Base-by-base conservation (phyloP, 30 jellyfish, hydroid and myxozoan genomes). In the Clytia hemisphaerica region DNA sequence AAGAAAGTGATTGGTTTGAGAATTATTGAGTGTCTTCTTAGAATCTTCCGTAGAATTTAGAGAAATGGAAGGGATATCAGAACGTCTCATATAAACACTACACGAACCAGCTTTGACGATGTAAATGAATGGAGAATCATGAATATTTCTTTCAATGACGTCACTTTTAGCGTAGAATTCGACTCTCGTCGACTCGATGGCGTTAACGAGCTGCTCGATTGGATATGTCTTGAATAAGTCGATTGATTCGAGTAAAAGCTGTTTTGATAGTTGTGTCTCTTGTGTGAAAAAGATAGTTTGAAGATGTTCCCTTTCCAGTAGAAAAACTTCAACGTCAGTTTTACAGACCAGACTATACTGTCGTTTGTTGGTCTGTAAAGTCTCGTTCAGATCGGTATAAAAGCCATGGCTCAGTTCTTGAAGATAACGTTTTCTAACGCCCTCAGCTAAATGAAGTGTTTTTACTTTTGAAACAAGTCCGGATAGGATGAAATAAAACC, bases 331-430 rank as follows among this genome's bases (percentile, higher is more conserved):
- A 15, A 67, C 83, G 21, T 27, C 31, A 4, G 78, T 35, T 35
- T 78, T 78, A 45, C 82, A 75, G 58, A 78, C 71, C 63, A 78
- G 82, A 75, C 92, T 78, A 72, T 64, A 67, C 30, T 49, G 67
- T 45, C 82, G 45, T 78, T 72, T 75, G 15, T 68, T 53, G 15
- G 45, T 38, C 30, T 58, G 45, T 51, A 63, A 69, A 22, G 68
- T 16, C 18, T 78, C 92, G 34, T 66, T 54, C 49, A 80, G 85
- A 50, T 80, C 93, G 27, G 93, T 80, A 7, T 79, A 42, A 22
- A 48, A 19, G 27, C 93, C 93, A 69, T 80, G 84, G 22, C 50
- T 71, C n/a, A 80, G 36, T 28, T 80, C 85, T 19, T 79, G 85
- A 69, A 68, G 62, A 49, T 80, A 80, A 25, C 53, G 79, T 70